Conservation (phyloP, 2,888 invertebrate genomes). For the Anorthoa munda region DNA sequence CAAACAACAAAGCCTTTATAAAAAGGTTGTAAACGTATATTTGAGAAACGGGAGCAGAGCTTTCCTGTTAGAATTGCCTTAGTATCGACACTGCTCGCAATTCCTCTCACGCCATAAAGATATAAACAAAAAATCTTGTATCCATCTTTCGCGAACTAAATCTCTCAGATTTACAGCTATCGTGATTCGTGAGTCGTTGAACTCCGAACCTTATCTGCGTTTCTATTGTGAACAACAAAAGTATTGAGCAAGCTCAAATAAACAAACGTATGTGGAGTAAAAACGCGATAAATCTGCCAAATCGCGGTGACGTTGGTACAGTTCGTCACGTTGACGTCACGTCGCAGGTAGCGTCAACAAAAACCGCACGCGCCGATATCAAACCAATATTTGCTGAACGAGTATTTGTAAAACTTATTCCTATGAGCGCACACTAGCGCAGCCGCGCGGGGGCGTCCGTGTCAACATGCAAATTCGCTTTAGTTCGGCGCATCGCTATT, state of each 20-base stretch:
- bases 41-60: constrained; percentile 10
- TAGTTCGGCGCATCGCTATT: constrained; percentile 82
- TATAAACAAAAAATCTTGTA: constrained; percentile 29
- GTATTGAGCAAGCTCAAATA: constrained; percentile 46
- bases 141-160: constrained; percentile 24
- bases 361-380: constrained; percentile 67
- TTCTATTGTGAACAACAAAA: constrained; percentile 58
- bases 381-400: constrained; percentile 73
- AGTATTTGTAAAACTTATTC: constrained; percentile 79
- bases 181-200: constrained; percentile 41
- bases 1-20: constrained; percentile 1
- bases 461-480: constrained; percentile 84
- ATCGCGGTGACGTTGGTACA: constrained; percentile 36
- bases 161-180: constrained; percentile 48
- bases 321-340: constrained; percentile 47
- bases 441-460: constrained; percentile 61
- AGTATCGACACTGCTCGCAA: constrained; percentile 2
- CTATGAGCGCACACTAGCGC: constrained; percentile 67
- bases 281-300: constrained; percentile 57
- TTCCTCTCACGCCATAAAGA: constrained; percentile 18
- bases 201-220: constrained; percentile 48
- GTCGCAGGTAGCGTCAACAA: constrained; percentile 55
- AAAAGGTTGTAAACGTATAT: constrained; percentile 14
- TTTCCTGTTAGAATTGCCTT: constrained; percentile 9
- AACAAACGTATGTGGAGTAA: constrained; percentile 50